Conservation (phyloP, 2,888 invertebrate species). For the Athalia cordata region DNA sequence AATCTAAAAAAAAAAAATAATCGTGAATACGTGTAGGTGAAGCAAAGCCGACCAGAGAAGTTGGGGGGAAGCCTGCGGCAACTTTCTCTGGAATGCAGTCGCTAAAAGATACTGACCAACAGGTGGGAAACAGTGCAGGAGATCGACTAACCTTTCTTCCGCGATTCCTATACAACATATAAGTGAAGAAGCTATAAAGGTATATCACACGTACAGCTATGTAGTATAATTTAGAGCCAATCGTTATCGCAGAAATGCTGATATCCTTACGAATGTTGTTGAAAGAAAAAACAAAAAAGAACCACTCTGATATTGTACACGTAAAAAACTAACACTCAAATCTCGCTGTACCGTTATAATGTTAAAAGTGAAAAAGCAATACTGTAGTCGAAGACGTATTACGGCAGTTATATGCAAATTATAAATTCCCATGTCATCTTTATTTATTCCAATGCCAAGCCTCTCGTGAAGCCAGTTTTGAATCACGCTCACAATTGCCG, state of each 20-base stretch:
- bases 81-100: conserved; percentile 62
- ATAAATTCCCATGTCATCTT: conserved; percentile 33
- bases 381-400: not conserved
- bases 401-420: conserved; percentile 31
- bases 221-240: too few species aligned
- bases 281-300: not conserved
- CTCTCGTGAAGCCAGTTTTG: not conserved
- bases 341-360: not conserved
- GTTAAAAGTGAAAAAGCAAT: not conserved
- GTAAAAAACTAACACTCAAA: too few species aligned
- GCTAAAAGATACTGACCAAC: conserved; percentile 41
- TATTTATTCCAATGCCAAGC: conserved; percentile 24
- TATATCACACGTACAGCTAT: not conserved
- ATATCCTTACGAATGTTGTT: not conserved
- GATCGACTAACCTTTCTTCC: conserved; percentile 12
- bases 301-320: not conserved
- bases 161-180: not conserved
- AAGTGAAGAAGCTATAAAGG: not conserved
- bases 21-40: not conserved
- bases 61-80: conserved; percentile 44
- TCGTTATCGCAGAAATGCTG: too few species aligned
- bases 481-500: conserved; percentile 13
- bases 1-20: not conserved
- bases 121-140: conserved; percentile 39
- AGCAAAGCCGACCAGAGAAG: not conserved